Conservation (phyloP, 1,140 invertebrate species). For the Pseudomyrmex cubaensis region DNA sequence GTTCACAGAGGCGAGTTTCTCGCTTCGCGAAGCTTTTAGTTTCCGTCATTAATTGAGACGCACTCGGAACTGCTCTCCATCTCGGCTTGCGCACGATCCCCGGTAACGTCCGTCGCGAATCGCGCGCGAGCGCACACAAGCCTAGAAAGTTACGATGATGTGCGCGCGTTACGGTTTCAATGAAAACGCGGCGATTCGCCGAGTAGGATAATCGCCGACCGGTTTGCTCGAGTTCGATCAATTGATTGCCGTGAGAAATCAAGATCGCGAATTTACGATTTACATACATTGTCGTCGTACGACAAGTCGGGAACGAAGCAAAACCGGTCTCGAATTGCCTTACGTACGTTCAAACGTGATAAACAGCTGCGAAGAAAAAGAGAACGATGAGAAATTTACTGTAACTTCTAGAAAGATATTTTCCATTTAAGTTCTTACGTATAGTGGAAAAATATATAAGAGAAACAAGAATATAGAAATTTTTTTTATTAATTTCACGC, state of each 20-base stretch:
- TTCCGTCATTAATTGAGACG: constrained; percentile 45
- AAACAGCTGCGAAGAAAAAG: constrained; percentile 19
- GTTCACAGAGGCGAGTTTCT: constrained; percentile 17
- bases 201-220: constrained; percentile 46
- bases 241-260: constrained; percentile 65
- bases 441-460: neutral
- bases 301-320: constrained; percentile 23
- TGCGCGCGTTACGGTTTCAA: neutral
- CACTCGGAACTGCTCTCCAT: constrained; percentile 24
- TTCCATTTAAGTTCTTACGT: no score
- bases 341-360: neutral
- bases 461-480: neutral
- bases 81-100: neutral
- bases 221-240: constrained; percentile 59
- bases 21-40: constrained; percentile 8
- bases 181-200: constrained; percentile 14
- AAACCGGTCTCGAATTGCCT: neutral
- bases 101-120: constrained; percentile 10
- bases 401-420: neutral
- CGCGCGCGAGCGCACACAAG: neutral
- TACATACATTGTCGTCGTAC: constrained; percentile 22
- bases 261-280: constrained; percentile 60
- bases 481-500: no score
- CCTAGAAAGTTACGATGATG: constrained; percentile 5
- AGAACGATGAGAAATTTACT: neutral